Evolutionary conservation across 1,140 invertebrate genomes (phyloP).

Genomic region (Euura lappo): DNA sequence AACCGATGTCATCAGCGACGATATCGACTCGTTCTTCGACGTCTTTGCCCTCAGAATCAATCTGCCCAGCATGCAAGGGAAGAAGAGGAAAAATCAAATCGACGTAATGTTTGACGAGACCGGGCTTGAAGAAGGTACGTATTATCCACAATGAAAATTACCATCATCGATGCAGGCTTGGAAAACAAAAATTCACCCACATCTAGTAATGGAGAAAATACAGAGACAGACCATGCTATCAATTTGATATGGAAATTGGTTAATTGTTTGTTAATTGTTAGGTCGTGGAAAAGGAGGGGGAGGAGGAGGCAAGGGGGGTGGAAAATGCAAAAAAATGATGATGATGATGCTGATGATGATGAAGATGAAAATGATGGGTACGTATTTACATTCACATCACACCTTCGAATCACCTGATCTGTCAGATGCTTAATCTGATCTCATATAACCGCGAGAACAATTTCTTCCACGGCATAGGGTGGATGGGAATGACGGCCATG

Average conservation of each 20-base stretch:
- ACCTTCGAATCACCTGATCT: neutral
- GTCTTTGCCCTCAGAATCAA: conserved; percentile 59
- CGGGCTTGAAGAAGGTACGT: conserved; percentile 43
- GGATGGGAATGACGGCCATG: conserved; percentile 64
- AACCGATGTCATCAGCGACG: conserved; percentile 57
- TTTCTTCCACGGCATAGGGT: conserved; percentile 55
- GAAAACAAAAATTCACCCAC: no score
- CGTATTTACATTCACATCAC: conserved; percentile 25
- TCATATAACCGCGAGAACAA: conserved; percentile 11
- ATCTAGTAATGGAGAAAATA: no score
- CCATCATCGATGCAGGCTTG: no score
- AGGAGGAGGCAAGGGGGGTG: conserved; percentile 49
- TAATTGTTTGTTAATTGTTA: neutral
- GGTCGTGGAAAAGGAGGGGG: conserved; percentile 49
- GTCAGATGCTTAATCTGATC: conserved; percentile 8
- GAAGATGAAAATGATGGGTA: conserved; percentile 68
- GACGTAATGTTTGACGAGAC: conserved; percentile 52
- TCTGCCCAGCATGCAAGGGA: conserved; percentile 47
- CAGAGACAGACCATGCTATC: no score
- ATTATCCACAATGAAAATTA: neutral
- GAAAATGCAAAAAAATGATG: conserved; percentile 69
- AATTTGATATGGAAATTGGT: no score
- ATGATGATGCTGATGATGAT: conserved; percentile 67
- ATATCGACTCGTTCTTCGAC: conserved; percentile 63
- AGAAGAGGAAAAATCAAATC: conserved; percentile 46